These are phyloP conservation scores for Pocillopora grandis DNA, from an alignment of 92 coral and sea anemone genomes.

Conservation along the genomic window DNA sequence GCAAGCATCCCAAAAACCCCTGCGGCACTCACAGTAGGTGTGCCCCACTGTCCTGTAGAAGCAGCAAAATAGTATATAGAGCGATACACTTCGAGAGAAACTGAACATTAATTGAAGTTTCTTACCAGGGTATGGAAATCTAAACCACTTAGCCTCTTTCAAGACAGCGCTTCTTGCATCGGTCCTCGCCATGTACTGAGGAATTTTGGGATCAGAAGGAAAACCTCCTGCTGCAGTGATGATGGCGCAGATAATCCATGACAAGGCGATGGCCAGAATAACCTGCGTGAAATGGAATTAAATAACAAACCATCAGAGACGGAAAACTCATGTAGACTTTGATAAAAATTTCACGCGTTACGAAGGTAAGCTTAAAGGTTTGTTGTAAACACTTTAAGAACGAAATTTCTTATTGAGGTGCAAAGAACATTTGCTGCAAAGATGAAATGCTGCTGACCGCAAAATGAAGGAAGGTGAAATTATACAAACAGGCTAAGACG, in stretches of 20 bases:
- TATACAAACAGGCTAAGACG: no score
- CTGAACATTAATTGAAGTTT: background rate
- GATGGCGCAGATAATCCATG: constrained; percentile 17
- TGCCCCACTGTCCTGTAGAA: constrained; percentile 91
- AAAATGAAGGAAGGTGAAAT: no score
- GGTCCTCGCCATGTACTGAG: constrained; percentile 62
- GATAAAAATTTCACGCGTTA: no score
- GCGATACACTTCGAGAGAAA: background rate
- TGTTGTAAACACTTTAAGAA: no score
- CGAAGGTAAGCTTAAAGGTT: no score
- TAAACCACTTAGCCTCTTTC: constrained; percentile 75
- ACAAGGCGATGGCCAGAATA: background rate
- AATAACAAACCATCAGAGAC: background rate
- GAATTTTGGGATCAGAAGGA: constrained; percentile 8
- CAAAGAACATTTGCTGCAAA: no score
- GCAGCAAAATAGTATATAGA: background rate
- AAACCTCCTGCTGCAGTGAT: constrained; percentile 24
- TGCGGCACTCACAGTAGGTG: constrained; percentile 87
- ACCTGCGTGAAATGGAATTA: background rate
- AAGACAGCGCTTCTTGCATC: constrained; percentile 65
- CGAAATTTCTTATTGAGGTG: no score
- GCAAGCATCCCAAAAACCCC: constrained; percentile 94
- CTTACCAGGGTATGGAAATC: constrained; percentile 88
- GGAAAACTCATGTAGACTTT: no score
- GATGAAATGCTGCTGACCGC: no score